A percentile compares a stretch with the other conserved stretches of the same genome.
Conservation (phyloP, 2,113 vertebrate species). For the Psilopogon haemacephalus region DNA sequence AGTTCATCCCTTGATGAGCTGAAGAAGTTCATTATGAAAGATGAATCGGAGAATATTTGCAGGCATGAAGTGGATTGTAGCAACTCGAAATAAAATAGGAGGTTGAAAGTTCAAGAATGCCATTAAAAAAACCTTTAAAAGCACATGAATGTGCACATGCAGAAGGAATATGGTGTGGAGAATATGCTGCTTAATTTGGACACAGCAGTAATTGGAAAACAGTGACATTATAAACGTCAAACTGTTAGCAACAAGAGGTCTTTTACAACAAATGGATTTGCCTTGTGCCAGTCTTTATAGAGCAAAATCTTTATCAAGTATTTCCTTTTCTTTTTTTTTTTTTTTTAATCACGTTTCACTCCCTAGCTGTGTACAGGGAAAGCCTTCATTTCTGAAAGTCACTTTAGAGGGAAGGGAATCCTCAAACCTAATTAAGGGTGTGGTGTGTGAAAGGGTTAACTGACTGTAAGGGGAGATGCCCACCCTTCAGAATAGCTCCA, state of each 20-base stretch:
- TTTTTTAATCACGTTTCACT: not conserved
- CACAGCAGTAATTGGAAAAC: not conserved
- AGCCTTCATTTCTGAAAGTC: not conserved
- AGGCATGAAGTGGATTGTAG: conserved; percentile 26
- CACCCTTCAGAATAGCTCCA: not conserved
- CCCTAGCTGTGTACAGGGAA: not conserved
- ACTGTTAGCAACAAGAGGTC: not conserved
- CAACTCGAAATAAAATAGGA: conserved; percentile 28
- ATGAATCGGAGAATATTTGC: conserved; percentile 13
- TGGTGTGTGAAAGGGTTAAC: not conserved
- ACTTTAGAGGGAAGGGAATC: not conserved
- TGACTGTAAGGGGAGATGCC: not conserved
- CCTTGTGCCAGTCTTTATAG: not conserved
- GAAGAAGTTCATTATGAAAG: conserved; percentile 8
- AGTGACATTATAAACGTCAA: not conserved
- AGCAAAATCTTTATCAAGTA: not conserved
- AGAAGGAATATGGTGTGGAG: not conserved
- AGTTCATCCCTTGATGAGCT: conserved; percentile 5
- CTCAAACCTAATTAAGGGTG: not conserved
- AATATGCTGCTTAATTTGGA: not conserved
- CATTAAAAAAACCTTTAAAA: conserved; percentile 37
- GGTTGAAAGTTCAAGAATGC: conserved; percentile 60
- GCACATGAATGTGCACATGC: not conserved
- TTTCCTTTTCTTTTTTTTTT: not conserved
- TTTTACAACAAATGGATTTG: not conserved